Evolutionary conservation across 2,113 vertebrate species (phyloP).

Genomic region (Puffinus mauretanicus): DNA sequence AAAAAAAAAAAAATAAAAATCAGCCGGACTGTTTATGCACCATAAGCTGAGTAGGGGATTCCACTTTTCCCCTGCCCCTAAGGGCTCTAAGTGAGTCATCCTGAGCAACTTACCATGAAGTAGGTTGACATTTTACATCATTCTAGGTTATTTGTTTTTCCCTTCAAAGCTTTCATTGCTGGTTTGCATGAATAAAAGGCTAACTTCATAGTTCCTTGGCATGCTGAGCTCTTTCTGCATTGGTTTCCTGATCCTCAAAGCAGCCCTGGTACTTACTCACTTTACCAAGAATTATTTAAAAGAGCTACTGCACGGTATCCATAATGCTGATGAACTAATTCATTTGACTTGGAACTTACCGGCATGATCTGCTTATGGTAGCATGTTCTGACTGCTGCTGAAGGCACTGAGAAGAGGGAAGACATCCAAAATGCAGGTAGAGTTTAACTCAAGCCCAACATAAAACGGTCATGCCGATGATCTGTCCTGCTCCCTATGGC

Average conservation of each 20-base stretch:
- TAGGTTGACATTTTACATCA: not conserved
- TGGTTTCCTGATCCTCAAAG: not conserved
- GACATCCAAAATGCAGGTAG: not conserved
- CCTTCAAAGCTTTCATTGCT: not conserved
- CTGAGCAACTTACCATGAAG: not conserved
- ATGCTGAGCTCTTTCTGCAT: not conserved
- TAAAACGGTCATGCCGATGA: not conserved
- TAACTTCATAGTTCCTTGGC: not conserved
- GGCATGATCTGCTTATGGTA: not conserved
- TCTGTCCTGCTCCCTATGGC: not conserved
- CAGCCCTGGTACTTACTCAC: not conserved
- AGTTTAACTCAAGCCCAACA: not conserved
- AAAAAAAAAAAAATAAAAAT: not conserved
- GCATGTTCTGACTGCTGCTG: not conserved
- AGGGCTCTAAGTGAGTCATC: not conserved
- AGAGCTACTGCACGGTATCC: not conserved
- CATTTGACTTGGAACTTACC: not conserved
- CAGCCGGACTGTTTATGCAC: not conserved
- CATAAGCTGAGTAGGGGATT: not conserved
- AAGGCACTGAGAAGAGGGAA: not conserved
- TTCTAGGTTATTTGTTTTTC: not conserved
- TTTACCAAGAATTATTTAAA: not conserved
- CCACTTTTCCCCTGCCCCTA: not conserved
- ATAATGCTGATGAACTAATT: not conserved
- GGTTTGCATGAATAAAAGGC: not conserved